phyloP scores from a whole-genome alignment of 2,113 vertebrate species.

The Catharus fuscescens region DNA sequence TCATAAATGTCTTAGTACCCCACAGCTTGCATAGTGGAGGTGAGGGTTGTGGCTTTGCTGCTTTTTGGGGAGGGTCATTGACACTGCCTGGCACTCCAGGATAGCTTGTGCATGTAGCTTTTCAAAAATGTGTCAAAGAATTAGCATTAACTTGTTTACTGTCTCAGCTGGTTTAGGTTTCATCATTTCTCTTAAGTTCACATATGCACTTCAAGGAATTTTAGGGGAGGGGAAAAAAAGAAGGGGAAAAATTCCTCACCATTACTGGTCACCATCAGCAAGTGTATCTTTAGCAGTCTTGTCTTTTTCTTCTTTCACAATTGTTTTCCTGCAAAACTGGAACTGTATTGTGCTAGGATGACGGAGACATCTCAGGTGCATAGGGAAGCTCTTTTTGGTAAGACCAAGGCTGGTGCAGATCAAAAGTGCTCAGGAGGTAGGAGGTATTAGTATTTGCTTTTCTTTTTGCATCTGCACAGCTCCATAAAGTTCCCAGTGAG shows the following conservation, averaged over 20 bases:
- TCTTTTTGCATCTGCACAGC: background rate
- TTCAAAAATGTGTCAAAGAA: background rate
- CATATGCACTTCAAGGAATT: background rate
- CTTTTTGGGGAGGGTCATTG: background rate
- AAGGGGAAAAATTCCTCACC: background rate
- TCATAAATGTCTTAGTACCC: background rate
- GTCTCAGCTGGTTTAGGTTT: background rate
- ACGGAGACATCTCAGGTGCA: background rate
- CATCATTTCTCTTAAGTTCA: background rate
- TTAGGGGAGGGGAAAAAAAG: background rate
- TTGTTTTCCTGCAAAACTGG: background rate
- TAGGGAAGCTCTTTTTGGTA: background rate
- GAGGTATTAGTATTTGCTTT: background rate
- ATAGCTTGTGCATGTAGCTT: background rate
- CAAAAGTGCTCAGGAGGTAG: background rate
- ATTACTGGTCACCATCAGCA: background rate
- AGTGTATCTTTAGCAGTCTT: background rate
- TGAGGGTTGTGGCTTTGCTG: background rate
- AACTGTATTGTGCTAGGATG: background rate
- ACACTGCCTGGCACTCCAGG: background rate
- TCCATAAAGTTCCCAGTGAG: background rate
- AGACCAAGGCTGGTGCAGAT: background rate
- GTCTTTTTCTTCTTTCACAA: background rate
- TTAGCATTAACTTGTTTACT: background rate
- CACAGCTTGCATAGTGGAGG: background rate